phyloP scores from a whole-genome alignment of 2,888 invertebrate species.

The Philonicus albiceps region DNA sequence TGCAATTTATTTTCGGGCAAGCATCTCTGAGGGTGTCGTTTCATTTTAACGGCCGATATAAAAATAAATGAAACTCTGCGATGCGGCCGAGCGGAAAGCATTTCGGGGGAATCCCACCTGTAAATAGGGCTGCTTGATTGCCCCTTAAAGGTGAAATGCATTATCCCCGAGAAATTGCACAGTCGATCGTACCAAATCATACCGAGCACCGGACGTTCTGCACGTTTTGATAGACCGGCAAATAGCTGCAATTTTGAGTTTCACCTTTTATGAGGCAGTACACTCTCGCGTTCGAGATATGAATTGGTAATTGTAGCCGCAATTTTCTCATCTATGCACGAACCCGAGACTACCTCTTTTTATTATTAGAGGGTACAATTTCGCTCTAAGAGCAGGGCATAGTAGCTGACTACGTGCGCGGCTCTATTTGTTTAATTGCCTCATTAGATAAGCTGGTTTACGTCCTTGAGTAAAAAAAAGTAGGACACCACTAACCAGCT shows the following conservation, averaged over 20 bases:
- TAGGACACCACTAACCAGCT: not conserved
- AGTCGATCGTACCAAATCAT: not conserved
- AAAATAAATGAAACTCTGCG: not conserved
- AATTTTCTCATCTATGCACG: not conserved
- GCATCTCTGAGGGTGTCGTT: not conserved
- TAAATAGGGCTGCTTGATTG: not conserved
- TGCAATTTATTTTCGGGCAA: not conserved
- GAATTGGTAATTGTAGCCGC: not conserved
- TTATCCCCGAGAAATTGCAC: not conserved
- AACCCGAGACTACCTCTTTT: not conserved
- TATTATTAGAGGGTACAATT: not conserved
- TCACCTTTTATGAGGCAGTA: not conserved
- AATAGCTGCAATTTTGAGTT: not conserved
- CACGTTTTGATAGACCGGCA: not conserved
- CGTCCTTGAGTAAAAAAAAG: not conserved
- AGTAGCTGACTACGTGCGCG: not conserved
- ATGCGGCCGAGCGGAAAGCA: not conserved
- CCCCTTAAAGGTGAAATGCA: not conserved
- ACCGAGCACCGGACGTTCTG: not conserved
- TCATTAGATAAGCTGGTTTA: not conserved
- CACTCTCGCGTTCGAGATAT: not conserved
- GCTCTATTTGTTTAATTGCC: not conserved
- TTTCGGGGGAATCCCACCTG: not conserved
- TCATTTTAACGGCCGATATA: not conserved
- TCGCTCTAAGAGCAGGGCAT: not conserved